Conservation (phyloP, 92 coral and sea anemone species). For the Umimayanthus chanpuru region DNA sequence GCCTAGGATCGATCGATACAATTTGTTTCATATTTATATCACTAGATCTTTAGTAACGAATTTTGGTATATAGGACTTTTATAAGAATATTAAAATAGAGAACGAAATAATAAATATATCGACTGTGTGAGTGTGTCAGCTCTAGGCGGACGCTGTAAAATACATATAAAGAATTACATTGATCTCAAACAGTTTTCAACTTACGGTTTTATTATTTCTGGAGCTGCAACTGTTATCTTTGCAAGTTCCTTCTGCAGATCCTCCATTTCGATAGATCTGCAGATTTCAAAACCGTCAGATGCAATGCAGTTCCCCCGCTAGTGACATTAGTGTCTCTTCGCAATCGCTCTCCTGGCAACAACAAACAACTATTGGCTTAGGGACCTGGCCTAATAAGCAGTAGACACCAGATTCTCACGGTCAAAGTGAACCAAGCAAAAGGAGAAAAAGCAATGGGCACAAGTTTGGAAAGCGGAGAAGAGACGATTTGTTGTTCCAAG, state of each 20-base stretch:
- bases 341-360: constrained; percentile 65
- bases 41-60: no score
- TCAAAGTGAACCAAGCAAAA: background rate
- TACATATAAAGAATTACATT: no score
- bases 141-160: no score
- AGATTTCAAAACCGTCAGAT: no score
- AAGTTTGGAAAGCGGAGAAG: background rate
- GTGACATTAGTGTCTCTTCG: background rate
- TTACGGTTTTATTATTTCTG: constrained; percentile 75
- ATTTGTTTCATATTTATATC: no score
- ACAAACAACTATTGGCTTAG: constrained; percentile 49
- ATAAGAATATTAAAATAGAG: no score
- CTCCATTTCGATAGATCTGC: constrained; percentile 55
- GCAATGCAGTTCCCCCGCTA: no score
- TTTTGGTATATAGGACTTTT: background rate
- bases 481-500: background rate
- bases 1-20: no score
- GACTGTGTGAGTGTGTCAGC: no score
- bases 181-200: constrained; percentile 35
- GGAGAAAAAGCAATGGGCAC: background rate
- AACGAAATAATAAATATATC: no score
- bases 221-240: constrained; percentile 81
- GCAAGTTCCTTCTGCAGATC: constrained; percentile 84
- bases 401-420: constrained; percentile 17
- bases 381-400: constrained; percentile 17